Evolutionary conservation across 1,140 invertebrate genomes (phyloP).

Genomic region (Drosophila prosaltans): DNA sequence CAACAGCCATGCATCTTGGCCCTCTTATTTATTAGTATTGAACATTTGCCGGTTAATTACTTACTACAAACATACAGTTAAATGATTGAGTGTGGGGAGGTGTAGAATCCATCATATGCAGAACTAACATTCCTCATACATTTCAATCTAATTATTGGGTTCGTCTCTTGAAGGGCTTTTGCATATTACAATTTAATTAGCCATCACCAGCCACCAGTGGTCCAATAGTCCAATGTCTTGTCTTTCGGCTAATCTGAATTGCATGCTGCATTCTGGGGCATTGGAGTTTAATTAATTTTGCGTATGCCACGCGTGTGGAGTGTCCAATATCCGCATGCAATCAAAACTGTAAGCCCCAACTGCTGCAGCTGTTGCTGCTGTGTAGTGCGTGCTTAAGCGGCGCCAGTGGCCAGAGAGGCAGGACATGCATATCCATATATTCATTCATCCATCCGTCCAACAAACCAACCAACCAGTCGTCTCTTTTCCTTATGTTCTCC

Average conservation of each 20-base stretch:
- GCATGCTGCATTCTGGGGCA: constrained; percentile 46
- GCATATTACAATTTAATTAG: constrained; percentile 74
- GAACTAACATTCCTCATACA: constrained; percentile 2
- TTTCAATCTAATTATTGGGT: constrained; percentile 24
- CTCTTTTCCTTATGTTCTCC: too few relatives aligned
- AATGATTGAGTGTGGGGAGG: neutral
- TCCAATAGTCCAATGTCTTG: neutral
- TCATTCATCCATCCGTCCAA: constrained; percentile 7
- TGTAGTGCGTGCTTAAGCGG: constrained; percentile 9
- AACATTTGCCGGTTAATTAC: constrained; percentile 64
- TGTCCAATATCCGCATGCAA: constrained; percentile 69
- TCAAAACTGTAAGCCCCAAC: constrained; percentile 23
- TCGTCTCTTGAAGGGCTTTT: constrained; percentile 24
- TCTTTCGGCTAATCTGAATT: constrained; percentile 7
- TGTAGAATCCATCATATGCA: neutral
- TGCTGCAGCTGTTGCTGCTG: constrained; percentile 42
- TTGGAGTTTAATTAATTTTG: constrained; percentile 69
- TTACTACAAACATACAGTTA: neutral
- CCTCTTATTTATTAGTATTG: constrained; percentile 51
- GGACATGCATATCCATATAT: constrained; percentile 34
- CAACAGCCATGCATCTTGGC: constrained; percentile 34
- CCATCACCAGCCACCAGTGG: constrained; percentile 33
- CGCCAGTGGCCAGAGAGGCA: neutral
- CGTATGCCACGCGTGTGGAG: constrained; percentile 67
- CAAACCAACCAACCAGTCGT: too few relatives aligned